Evolutionary conservation across 2,113 vertebrate genomes (phyloP).

Genomic region (Sander vitreus): DNA sequence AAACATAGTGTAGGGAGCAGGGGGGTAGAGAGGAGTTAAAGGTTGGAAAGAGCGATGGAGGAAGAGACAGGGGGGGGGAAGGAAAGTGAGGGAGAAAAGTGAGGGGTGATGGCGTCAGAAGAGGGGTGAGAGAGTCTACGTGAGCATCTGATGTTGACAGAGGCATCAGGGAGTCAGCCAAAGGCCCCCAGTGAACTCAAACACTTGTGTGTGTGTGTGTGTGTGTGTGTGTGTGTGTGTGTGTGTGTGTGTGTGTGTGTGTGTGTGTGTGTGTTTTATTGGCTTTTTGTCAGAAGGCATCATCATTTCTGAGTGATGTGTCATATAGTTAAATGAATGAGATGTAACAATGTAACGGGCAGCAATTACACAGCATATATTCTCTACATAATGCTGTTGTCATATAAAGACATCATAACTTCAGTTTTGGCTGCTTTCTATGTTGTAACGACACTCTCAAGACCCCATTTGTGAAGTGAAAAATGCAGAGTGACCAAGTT

Average conservation of each 20-base stretch:
- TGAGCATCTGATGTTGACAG: constrained; percentile 74
- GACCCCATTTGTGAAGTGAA: background rate
- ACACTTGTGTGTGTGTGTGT: constrained; percentile 40
- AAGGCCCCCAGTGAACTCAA: constrained; percentile 76
- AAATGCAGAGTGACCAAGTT: background rate
- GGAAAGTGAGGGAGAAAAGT: constrained; percentile 46
- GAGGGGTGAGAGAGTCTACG: constrained; percentile 58
- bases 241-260: constrained; percentile 27
- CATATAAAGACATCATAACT: background rate
- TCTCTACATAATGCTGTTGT: background rate
- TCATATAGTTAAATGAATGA: background rate
- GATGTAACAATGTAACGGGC: background rate
- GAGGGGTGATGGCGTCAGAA: constrained; percentile 66
- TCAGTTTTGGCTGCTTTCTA: background rate
- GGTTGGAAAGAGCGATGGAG: constrained; percentile 37
- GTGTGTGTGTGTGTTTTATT: constrained; percentile 9
- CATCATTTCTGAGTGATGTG: constrained; percentile 5
- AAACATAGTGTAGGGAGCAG: background rate
- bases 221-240: background rate
- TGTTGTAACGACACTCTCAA: background rate
- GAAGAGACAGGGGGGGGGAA: background rate
- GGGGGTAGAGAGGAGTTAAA: constrained; percentile 23
- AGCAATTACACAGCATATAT: background rate
- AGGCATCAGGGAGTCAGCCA: constrained; percentile 83
- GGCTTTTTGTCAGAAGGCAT: constrained; percentile 23